These are phyloP conservation scores for Nipponia nippon DNA, from an alignment of 2,113 vertebrate species.

Conservation along the genomic window DNA sequence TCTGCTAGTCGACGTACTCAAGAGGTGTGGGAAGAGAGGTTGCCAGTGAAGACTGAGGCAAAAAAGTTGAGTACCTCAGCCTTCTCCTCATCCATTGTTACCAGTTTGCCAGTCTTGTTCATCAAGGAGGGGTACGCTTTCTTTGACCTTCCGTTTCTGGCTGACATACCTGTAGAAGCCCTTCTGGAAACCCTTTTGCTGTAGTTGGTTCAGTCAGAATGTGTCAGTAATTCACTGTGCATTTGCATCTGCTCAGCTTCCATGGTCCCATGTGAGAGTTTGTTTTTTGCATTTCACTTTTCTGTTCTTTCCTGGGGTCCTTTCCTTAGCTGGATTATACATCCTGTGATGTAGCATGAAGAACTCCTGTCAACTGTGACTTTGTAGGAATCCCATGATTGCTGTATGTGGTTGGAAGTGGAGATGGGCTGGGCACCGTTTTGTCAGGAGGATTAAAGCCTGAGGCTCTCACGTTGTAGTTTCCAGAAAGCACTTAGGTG, in stretches of 20 bases:
- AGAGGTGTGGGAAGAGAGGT: too few relatives aligned
- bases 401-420: not conserved
- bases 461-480: not conserved
- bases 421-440: not conserved
- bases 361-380: not conserved
- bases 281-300: not conserved
- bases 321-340: not conserved
- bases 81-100: not conserved
- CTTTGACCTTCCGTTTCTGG: not conserved
- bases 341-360: not conserved
- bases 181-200: not conserved
- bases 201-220: not conserved
- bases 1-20: too few relatives aligned
- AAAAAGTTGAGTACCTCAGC: not conserved
- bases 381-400: not conserved
- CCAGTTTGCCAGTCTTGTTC: not conserved
- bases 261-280: fast-evolving
- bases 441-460: not conserved
- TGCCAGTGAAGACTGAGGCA: too few relatives aligned
- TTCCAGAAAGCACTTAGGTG: not conserved
- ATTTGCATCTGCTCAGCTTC: not conserved
- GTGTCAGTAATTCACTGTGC: not conserved
- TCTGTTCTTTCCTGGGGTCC: not conserved
- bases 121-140: not conserved
- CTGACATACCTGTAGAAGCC: not conserved